These are phyloP conservation scores for Torymus texanus DNA, from an alignment of 2,888 invertebrate species.

Conservation along the genomic window DNA sequence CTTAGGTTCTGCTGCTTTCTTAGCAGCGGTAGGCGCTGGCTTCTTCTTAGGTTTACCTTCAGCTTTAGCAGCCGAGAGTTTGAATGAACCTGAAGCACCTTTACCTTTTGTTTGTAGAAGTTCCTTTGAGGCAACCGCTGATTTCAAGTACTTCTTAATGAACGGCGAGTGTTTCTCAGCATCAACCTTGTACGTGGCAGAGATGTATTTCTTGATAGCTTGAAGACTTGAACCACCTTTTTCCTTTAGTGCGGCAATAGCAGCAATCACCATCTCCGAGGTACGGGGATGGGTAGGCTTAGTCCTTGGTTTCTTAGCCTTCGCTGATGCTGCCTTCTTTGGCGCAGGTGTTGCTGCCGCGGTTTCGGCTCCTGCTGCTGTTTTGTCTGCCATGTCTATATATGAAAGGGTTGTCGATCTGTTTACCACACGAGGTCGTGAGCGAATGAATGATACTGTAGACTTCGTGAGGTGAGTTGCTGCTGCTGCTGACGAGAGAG, in stretches of 20 bases:
- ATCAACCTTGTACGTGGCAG: slow-evolving; percentile 79
- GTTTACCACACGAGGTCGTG: not conserved
- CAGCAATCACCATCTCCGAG: slow-evolving; percentile 78
- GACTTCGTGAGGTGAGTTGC: not conserved
- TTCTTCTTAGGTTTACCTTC: slow-evolving; percentile 57
- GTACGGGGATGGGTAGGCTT: slow-evolving; percentile 75
- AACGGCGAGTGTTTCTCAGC: slow-evolving; percentile 78
- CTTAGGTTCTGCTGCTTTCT: slow-evolving; percentile 55
- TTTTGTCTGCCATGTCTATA: slow-evolving; percentile 11
- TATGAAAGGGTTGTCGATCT: no score
- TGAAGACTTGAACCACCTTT: slow-evolving; percentile 78
- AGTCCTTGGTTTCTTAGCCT: slow-evolving; percentile 60
- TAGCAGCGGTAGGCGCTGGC: slow-evolving; percentile 31
- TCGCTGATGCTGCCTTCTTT: slow-evolving; percentile 27
- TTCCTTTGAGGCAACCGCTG: slow-evolving; percentile 73
- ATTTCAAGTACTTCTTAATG: slow-evolving; percentile 79
- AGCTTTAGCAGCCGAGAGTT: slow-evolving; percentile 69
- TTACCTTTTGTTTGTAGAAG: slow-evolving; percentile 78
- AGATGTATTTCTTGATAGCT: slow-evolving; percentile 81
- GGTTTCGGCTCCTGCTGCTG: slow-evolving; percentile 20
- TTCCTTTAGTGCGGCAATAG: slow-evolving; percentile 77
- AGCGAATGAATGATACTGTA: not conserved
- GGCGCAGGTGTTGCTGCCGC: slow-evolving; percentile 28
- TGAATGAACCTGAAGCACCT: slow-evolving; percentile 77
- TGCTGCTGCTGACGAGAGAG: not conserved